These are phyloP conservation scores for Zaprionus obscuricornis DNA, from an alignment of 2,888 invertebrate species.

Conservation along the genomic window DNA sequence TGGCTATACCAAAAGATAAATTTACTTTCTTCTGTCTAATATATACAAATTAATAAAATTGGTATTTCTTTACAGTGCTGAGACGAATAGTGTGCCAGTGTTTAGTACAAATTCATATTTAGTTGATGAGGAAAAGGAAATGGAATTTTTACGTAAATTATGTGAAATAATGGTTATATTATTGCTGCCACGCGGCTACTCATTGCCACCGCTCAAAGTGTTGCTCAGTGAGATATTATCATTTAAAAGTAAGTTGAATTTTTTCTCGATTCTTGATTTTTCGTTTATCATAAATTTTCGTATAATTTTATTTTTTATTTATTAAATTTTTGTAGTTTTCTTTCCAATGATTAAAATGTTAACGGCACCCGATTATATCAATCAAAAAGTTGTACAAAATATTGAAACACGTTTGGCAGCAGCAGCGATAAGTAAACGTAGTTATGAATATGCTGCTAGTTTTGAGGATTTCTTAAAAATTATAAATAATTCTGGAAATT, in stretches of 20 bases:
- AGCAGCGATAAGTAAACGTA: slow-evolving; percentile 90
- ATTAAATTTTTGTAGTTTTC: slow-evolving; percentile 83
- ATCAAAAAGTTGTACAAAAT: slow-evolving; percentile 92
- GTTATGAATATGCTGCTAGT: slow-evolving; percentile 94
- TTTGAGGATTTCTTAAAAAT: slow-evolving; percentile 95
- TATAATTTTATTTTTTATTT: no score
- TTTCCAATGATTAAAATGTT: slow-evolving; percentile 92
- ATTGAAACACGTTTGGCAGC: slow-evolving; percentile 91
- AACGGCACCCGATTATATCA: slow-evolving; percentile 96
- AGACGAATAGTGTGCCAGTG: slow-evolving; percentile 87
- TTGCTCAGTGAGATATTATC: slow-evolving; percentile 92
- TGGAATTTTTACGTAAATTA: slow-evolving; percentile 91
- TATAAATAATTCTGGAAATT: slow-evolving; percentile 91
- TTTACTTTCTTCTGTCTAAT: no score
- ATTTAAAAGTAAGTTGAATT: slow-evolving; percentile 91
- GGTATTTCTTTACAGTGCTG: slow-evolving; percentile 84
- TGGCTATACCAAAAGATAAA: no score
- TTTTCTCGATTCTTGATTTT: no score
- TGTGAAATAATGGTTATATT: slow-evolving; percentile 93
- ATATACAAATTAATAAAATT: slow-evolving; percentile 2
- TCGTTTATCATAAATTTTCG: no score
- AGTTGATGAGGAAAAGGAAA: slow-evolving; percentile 89
- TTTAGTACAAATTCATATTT: slow-evolving; percentile 91
- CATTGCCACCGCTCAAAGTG: slow-evolving; percentile 90
- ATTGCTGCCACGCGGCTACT: slow-evolving; percentile 92